Evolutionary conservation across 2,113 vertebrate genomes (phyloP).

Genomic region (Leptodactylus fuscus): DNA sequence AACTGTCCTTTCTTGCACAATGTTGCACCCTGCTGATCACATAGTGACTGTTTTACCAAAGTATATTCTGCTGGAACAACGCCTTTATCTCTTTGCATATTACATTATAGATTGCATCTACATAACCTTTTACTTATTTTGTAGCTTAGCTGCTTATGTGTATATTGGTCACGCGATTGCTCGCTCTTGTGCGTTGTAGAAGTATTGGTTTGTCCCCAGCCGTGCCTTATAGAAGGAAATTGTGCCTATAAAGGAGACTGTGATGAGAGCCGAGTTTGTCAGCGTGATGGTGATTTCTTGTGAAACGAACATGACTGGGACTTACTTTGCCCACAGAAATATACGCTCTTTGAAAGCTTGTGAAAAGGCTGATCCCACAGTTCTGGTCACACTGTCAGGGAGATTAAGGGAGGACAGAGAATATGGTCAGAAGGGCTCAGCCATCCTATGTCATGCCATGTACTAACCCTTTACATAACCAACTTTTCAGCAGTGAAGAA

Average conservation of each 20-base stretch:
- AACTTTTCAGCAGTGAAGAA: conserved; percentile 23
- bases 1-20: too few relatives aligned
- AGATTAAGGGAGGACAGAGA: conserved; percentile 49
- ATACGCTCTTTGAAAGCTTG: conserved; percentile 57
- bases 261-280: conserved; percentile 54
- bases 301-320: conserved; percentile 58
- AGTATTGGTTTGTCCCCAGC: conserved; percentile 23
- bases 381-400: conserved; percentile 55
- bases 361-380: conserved; percentile 60
- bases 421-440: conserved; percentile 49
- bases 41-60: too few relatives aligned
- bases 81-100: too few relatives aligned
- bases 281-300: conserved; percentile 56
- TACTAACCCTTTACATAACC: conserved; percentile 46
- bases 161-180: background rate
- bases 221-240: conserved; percentile 38
- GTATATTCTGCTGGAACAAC: too few relatives aligned
- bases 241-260: conserved; percentile 40
- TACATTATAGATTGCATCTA: too few relatives aligned
- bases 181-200: background rate
- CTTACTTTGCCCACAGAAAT: conserved; percentile 60
- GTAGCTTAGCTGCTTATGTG: background rate
- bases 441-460: conserved; percentile 36
- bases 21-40: too few relatives aligned
- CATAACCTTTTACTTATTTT: too few relatives aligned